A percentile compares a stretch with the other conserved stretches of the same genome.
phyloP scores from a whole-genome alignment of 2,888 invertebrate species.

The Criorhina ranunculi region DNA sequence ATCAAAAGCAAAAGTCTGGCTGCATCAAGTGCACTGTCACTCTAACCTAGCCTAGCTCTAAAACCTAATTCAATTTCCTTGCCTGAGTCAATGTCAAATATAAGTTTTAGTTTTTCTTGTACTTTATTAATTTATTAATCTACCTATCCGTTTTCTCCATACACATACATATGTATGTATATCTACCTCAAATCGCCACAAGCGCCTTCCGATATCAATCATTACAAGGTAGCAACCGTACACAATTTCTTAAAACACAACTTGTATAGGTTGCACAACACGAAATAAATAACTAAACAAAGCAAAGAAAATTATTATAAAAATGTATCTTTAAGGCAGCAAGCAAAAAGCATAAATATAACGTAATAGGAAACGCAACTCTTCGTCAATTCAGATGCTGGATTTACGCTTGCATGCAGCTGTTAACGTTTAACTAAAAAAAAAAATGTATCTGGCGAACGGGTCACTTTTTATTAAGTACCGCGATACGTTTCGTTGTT shows the following conservation, averaged over 20 bases:
- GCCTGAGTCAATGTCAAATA: too few species aligned
- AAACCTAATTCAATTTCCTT: too few species aligned
- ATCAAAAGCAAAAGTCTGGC: too few species aligned
- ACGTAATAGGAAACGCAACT: constrained; percentile 32
- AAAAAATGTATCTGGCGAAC: constrained; percentile 16
- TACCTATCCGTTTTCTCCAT: too few species aligned
- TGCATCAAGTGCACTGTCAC: too few species aligned
- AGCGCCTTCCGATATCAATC: neutral
- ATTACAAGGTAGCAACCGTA: neutral
- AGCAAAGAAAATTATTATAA: constrained; percentile 4
- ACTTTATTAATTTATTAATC: too few species aligned
- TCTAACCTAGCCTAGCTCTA: too few species aligned
- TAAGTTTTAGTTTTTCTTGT: too few species aligned
- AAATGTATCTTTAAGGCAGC: constrained; percentile 35
- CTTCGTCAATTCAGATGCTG: constrained; percentile 27
- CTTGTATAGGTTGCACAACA: constrained; percentile 22
- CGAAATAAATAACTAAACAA: constrained; percentile 11
- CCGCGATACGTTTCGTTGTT: constrained; percentile 18
- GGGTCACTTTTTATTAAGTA: constrained; percentile 41
- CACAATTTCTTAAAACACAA: neutral
- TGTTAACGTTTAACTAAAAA: constrained; percentile 31
- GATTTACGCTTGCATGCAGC: constrained; percentile 43
- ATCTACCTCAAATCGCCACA: neutral
- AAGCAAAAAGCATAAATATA: constrained; percentile 24
- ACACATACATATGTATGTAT: constrained; percentile 6